phyloP scores from a whole-genome alignment of 1,140 invertebrate genomes.

The Brachionus sp. region DNA sequence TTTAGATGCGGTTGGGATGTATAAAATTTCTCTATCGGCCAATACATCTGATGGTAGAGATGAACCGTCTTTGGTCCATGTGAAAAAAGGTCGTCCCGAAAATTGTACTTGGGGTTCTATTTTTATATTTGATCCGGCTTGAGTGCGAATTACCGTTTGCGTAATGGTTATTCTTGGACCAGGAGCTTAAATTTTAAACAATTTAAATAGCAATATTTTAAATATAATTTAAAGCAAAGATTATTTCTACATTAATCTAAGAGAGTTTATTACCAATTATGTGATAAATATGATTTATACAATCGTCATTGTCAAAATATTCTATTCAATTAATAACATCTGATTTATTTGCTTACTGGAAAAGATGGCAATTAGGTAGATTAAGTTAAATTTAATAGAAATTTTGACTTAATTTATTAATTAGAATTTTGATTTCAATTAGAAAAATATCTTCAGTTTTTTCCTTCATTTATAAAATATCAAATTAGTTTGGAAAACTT shows the following conservation, averaged over 20 bases:
- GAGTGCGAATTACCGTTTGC: background rate
- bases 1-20: conserved; percentile 11
- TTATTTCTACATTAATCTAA: background rate
- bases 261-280: conserved; percentile 18
- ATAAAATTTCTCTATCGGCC: conserved; percentile 13
- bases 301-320: background rate
- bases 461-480: too few relatives aligned
- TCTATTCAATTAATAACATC: background rate
- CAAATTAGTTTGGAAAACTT: too few relatives aligned
- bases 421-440: too few relatives aligned
- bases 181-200: conserved; percentile 2
- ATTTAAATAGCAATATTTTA: background rate
- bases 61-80: conserved; percentile 25
- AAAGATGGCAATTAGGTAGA: background rate
- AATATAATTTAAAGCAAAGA: background rate
- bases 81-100: background rate
- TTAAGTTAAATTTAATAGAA: background rate
- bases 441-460: too few relatives aligned
- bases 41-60: background rate
- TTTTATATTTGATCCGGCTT: background rate
- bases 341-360: background rate
- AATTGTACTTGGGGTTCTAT: conserved; percentile 22
- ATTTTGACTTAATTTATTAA: background rate
- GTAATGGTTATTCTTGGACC: conserved; percentile 3
- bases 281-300: conserved; percentile 27